Conservation (phyloP, 2,797 vertebrate species). For the Danio jaintianensis region DNA sequence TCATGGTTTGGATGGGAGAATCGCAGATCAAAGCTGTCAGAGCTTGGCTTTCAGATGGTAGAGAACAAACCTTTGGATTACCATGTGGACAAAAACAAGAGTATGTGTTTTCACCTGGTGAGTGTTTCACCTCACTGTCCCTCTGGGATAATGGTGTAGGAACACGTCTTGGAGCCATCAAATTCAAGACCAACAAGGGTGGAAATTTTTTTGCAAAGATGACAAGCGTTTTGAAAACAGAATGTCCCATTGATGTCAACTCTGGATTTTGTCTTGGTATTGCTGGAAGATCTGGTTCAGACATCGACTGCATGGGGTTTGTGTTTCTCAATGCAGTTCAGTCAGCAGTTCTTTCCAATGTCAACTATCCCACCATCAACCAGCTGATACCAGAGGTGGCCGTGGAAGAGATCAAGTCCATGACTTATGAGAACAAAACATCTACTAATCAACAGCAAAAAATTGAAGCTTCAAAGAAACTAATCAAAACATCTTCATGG, state of each 20-base stretch:
- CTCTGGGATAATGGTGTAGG: slow-evolving; percentile 54
- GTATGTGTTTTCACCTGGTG: slow-evolving; percentile 27
- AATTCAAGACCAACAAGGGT: slow-evolving; percentile 50
- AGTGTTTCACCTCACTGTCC: slow-evolving; percentile 54
- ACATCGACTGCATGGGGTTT: slow-evolving; percentile 42
- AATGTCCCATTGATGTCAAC: slow-evolving; percentile 39
- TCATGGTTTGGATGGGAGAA: slow-evolving; percentile 49
- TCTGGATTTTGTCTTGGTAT: slow-evolving; percentile 53
- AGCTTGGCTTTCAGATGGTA: slow-evolving; percentile 47
- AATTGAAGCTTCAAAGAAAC: slow-evolving; percentile 35
- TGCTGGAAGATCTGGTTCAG: slow-evolving; percentile 8
- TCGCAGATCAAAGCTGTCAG: slow-evolving; percentile 52
- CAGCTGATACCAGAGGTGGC: slow-evolving; percentile 1
- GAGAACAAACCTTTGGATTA: slow-evolving; percentile 21
- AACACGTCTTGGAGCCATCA: slow-evolving; percentile 56
- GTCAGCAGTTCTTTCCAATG: slow-evolving; percentile 38
- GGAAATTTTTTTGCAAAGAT: slow-evolving; percentile 29
- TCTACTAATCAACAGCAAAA: slow-evolving; percentile 17
- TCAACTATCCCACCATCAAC: slow-evolving; percentile 47
- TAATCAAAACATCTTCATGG: slow-evolving; percentile 36
- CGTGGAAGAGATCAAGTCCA: slow-evolving; percentile 43
- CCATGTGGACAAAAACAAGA: slow-evolving; percentile 22
- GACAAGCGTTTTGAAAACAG: slow-evolving; percentile 24
- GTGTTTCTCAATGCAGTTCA: slow-evolving; percentile 40
- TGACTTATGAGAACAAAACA: slow-evolving; percentile 34